A percentile compares a stretch with the other conserved stretches of the same genome.
Conservation (phyloP, 2,797 vertebrate species). For the Cirrhinus molitorella region DNA sequence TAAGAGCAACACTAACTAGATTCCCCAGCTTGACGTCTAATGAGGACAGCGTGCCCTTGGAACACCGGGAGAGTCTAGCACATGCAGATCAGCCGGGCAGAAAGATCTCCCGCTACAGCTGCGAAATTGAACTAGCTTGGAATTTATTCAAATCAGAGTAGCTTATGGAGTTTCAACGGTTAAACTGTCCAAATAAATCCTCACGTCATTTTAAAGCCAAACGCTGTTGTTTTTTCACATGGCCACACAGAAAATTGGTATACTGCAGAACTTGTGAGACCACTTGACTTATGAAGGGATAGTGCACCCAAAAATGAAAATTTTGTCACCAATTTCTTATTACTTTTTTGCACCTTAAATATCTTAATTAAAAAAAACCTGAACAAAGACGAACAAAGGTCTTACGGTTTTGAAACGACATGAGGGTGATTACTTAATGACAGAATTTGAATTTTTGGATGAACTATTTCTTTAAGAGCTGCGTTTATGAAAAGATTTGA, state of each 20-base stretch:
- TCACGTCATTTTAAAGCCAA: background rate
- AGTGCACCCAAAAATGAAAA: background rate
- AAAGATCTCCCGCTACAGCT: constrained; percentile 48
- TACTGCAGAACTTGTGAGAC: background rate
- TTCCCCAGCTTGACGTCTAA: constrained; percentile 63
- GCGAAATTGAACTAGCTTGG: constrained; percentile 61
- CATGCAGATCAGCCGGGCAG: constrained; percentile 62
- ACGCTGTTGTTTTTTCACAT: background rate
- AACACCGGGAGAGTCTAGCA: constrained; percentile 55
- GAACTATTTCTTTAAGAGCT: background rate
- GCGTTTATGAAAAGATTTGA: background rate
- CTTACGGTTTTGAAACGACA: background rate
- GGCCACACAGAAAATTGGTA: background rate
- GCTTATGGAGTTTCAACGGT: background rate
- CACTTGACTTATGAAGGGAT: background rate
- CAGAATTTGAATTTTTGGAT: background rate
- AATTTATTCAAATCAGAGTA: constrained; percentile 22
- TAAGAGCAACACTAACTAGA: constrained; percentile 64
- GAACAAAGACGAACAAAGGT: background rate
- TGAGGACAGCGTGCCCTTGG: constrained; percentile 66
- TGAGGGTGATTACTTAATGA: background rate
- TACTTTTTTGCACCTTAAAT: too few relatives aligned
- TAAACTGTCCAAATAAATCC: background rate
- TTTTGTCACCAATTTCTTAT: background rate
- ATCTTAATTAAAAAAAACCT: too few relatives aligned